A percentile compares a stretch with the other conserved stretches of the same genome.
These are phyloP conservation scores for Melanchra persicariae DNA, from an alignment of 2,888 invertebrate species.

Conservation along the genomic window DNA sequence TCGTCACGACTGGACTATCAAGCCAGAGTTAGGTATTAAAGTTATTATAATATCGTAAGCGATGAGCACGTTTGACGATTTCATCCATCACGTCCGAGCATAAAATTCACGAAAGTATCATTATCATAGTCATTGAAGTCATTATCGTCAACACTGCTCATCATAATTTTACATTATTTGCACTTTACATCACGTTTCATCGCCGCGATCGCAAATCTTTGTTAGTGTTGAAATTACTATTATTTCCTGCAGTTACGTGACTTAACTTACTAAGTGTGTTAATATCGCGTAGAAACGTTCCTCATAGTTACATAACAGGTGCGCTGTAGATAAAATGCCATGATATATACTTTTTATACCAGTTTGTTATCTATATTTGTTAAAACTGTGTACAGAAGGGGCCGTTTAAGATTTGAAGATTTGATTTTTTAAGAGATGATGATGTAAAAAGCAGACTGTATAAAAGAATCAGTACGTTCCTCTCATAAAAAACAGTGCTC, in stretches of 20 bases:
- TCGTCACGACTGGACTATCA: constrained; percentile 61
- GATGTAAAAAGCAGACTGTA: constrained; percentile 31
- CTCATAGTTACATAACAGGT: constrained; percentile 70
- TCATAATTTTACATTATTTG: constrained; percentile 70
- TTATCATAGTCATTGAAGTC: constrained; percentile 64
- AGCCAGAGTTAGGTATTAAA: constrained; percentile 47
- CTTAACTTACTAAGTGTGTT: constrained; percentile 64
- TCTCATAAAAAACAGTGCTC: constrained; percentile 30
- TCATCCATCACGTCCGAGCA: constrained; percentile 65
- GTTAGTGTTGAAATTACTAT: constrained; percentile 65
- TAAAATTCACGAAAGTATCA: constrained; percentile 67
- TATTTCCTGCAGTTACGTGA: constrained; percentile 70
- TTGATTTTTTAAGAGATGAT: constrained; percentile 35
- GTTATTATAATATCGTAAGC: constrained; percentile 55
- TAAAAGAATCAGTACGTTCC: constrained; percentile 16
- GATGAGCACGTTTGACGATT: constrained; percentile 68
- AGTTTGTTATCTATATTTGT: constrained; percentile 71
- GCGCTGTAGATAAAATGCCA: constrained; percentile 67
- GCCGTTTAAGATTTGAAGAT: constrained; percentile 70
- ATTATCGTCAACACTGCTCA: constrained; percentile 65
- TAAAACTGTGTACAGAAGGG: constrained; percentile 64
- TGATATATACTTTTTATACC: constrained; percentile 67
- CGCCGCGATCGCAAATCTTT: constrained; percentile 67
- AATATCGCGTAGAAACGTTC: constrained; percentile 58
- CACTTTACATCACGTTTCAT: constrained; percentile 72